phyloP scores from a whole-genome alignment of 2,113 vertebrate genomes.

The Ceyx melanurus region DNA sequence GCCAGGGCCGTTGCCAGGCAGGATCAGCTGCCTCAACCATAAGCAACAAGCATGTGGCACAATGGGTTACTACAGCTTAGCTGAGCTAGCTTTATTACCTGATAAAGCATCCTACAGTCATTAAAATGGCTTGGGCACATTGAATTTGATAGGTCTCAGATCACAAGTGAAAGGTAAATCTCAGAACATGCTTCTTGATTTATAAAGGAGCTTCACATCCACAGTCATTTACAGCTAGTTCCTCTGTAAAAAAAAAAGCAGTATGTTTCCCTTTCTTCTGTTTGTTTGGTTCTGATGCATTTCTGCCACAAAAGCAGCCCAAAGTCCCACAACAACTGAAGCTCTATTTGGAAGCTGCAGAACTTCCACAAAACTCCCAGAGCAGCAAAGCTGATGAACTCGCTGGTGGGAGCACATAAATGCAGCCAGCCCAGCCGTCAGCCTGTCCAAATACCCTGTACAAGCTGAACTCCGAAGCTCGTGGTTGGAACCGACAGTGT shows the following conservation, averaged over 20 bases:
- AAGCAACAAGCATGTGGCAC: background rate
- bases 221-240: background rate
- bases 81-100: background rate
- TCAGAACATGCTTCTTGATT: background rate
- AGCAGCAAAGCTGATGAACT: background rate
- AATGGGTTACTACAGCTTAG: background rate
- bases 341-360: background rate
- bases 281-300: background rate
- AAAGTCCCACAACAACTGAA: background rate
- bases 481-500: background rate
- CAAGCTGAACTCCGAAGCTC: background rate
- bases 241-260: background rate
- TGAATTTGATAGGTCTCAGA: background rate
- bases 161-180: background rate
- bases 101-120: background rate
- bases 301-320: background rate
- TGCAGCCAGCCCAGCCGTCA: background rate
- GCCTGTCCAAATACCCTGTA: background rate
- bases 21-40: background rate
- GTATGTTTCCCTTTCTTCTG: background rate
- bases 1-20: fast-evolving
- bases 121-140: background rate
- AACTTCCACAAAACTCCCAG: background rate
- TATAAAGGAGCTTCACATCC: background rate
- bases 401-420: background rate